Evolutionary conservation across 2,888 invertebrate species (phyloP).

Genomic region (Neoitamus cyanurus): DNA sequence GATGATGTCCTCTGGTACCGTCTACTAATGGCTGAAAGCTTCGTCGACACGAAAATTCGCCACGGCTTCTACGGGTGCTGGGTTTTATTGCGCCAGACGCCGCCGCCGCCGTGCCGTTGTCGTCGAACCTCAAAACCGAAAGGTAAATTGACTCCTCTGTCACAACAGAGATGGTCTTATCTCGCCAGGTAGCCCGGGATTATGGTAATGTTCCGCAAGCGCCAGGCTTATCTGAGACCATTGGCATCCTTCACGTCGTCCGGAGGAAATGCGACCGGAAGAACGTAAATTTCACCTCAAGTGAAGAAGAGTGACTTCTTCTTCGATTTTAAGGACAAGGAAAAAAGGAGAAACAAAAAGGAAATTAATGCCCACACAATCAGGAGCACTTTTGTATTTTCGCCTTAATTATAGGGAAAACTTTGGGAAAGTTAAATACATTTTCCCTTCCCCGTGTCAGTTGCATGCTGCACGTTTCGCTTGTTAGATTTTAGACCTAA

Average conservation of each 20-base stretch:
- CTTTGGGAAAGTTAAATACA: neutral
- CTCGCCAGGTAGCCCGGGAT: neutral
- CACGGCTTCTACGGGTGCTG: neutral
- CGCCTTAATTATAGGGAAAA: neutral
- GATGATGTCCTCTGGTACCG: neutral
- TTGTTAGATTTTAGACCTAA: neutral
- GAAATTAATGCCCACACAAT: neutral
- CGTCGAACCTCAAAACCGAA: neutral
- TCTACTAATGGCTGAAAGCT: neutral
- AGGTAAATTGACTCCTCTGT: constrained; percentile 17
- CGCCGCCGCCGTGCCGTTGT: neutral
- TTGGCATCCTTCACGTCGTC: constrained; percentile 4
- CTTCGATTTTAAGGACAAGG: neutral
- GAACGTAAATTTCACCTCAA: neutral
- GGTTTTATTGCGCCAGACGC: constrained; percentile 27
- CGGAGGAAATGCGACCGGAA: constrained; percentile 22
- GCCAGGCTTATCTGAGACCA: neutral
- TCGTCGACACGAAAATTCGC: neutral
- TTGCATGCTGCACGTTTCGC: constrained; percentile 19
- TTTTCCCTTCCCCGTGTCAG: neutral
- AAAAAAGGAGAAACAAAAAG: neutral
- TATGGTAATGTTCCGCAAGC: constrained; percentile 2
- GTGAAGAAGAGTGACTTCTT: neutral
- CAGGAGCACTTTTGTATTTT: neutral
- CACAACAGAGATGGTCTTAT: constrained; percentile 27